These are phyloP conservation scores for Drosophila emarginata DNA, from an alignment of 2,888 invertebrate species.

Conservation along the genomic window DNA sequence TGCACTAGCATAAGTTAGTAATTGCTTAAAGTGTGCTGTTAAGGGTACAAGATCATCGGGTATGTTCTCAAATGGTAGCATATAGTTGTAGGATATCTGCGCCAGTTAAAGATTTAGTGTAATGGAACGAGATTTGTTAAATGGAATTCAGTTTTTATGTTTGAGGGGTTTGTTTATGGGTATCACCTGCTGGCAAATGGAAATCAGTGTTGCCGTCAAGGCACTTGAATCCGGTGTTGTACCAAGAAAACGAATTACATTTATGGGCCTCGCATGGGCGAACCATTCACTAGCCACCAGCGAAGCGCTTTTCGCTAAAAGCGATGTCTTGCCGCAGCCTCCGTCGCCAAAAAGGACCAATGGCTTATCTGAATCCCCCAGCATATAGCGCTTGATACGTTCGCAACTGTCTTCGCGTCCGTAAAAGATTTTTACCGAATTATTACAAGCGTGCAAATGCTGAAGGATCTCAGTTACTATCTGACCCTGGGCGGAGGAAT, in stretches of 20 bases:
- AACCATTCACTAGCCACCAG: conserved; percentile 90
- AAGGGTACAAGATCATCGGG: conserved; percentile 98
- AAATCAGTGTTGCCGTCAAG: conserved; percentile 95
- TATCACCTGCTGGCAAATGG: conserved; percentile 95
- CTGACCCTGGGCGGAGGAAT: conserved; percentile 95
- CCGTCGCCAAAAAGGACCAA: conserved; percentile 96
- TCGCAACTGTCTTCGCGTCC: conserved; percentile 94
- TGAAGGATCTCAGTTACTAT: conserved; percentile 97
- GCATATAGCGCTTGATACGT: conserved; percentile 91
- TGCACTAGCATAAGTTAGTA: conserved; percentile 90
- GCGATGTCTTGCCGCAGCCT: conserved; percentile 98
- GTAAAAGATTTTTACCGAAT: conserved; percentile 96
- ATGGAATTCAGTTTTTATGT: not conserved
- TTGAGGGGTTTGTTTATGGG: conserved; percentile 29
- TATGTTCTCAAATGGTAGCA: conserved; percentile 94
- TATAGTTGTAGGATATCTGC: conserved; percentile 95
- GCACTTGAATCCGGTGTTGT: conserved; percentile 99
- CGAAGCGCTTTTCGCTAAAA: conserved; percentile 95
- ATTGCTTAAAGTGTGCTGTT: conserved; percentile 97
- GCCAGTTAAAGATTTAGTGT: not conserved
- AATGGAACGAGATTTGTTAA: conserved; percentile 4
- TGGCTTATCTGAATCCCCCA: conserved; percentile 92
- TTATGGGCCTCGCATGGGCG: conserved; percentile 89
- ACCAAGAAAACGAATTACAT: conserved; percentile 95
- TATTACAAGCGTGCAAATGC: conserved; percentile 97